Evolutionary conservation across 2,888 invertebrate species (phyloP).

Genomic region (Priocnemis perturbator): DNA sequence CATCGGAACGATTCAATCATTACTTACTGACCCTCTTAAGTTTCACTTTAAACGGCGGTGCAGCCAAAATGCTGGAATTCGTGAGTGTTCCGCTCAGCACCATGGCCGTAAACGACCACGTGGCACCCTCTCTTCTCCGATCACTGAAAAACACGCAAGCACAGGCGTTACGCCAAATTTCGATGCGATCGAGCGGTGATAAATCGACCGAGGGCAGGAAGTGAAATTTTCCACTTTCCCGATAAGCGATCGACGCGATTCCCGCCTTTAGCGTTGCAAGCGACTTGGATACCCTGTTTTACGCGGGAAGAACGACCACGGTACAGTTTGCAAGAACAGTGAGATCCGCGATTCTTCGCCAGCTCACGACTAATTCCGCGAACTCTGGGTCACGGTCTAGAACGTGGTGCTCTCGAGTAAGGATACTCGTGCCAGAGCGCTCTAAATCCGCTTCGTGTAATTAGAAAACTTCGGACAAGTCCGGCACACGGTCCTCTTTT

Average conservation of each 20-base stretch:
- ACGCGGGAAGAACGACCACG: no score
- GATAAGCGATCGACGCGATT: no score
- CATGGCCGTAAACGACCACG: conserved; percentile 43
- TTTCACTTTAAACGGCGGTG: conserved; percentile 47
- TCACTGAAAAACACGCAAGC: conserved; percentile 22
- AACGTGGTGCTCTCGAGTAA: conserved; percentile 21
- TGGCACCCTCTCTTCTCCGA: conserved; percentile 20
- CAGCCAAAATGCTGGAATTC: conserved; percentile 38
- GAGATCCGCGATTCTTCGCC: conserved; percentile 18
- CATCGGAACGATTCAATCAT: no score
- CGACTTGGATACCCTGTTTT: no score
- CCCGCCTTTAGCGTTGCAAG: no score
- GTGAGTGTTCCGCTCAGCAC: conserved; percentile 48
- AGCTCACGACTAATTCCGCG: conserved; percentile 19
- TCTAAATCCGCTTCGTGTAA: conserved; percentile 38
- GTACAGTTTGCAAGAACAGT: no score
- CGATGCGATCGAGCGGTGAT: not conserved
- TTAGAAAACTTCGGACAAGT: conserved; percentile 25
- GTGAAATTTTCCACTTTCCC: no score
- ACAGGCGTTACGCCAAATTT: not conserved
- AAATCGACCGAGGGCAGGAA: no score
- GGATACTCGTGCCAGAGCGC: conserved; percentile 21
- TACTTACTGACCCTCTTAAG: conserved; percentile 47
- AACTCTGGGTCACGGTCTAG: conserved; percentile 34
- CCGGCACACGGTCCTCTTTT: not conserved